Percentiles rank a stretch among this genome's conserved stretches.
Conservation (phyloP, 2,797 vertebrate genomes). For the Protonibea diacanthus region DNA sequence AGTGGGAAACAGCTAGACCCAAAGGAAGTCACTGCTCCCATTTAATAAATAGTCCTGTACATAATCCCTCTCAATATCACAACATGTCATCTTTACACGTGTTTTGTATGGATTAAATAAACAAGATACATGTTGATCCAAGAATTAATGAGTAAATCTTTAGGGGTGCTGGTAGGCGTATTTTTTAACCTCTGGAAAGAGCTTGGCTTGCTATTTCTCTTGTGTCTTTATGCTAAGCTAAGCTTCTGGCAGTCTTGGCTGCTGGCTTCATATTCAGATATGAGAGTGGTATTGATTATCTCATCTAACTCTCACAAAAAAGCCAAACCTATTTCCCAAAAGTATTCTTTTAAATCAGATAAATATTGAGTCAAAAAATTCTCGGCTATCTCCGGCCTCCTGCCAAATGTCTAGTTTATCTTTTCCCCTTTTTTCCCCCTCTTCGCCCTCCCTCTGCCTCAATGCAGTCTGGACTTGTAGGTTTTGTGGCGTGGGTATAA, state of each 20-base stretch:
- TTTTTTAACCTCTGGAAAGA: not conserved
- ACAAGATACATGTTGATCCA: not conserved
- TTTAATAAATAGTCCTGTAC: too few species aligned
- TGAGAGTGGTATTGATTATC: not conserved
- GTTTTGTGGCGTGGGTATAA: conserved; percentile 52
- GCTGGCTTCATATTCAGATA: not conserved
- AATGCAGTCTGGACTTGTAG: conserved; percentile 35
- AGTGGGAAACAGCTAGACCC: too few species aligned
- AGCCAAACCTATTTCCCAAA: not conserved
- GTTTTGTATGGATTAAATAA: not conserved
- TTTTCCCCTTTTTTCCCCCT: conserved; percentile 9
- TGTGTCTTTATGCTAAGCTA: not conserved
- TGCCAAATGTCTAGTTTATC: conserved; percentile 16
- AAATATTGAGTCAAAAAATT: not conserved
- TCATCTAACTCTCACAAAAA: not conserved
- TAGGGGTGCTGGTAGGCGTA: not conserved
- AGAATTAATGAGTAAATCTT: not conserved
- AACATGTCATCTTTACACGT: too few species aligned
- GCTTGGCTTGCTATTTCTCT: too few species aligned
- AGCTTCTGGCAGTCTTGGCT: not conserved
- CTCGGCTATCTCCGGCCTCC: conserved; percentile 7
- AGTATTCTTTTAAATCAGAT: conserved; percentile 1
- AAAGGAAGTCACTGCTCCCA: too few species aligned
- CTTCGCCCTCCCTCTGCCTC: conserved; percentile 19
- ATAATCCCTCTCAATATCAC: too few species aligned